Evolutionary conservation across 2,888 invertebrate species (phyloP).

Genomic region (Sussaba pulchella): DNA sequence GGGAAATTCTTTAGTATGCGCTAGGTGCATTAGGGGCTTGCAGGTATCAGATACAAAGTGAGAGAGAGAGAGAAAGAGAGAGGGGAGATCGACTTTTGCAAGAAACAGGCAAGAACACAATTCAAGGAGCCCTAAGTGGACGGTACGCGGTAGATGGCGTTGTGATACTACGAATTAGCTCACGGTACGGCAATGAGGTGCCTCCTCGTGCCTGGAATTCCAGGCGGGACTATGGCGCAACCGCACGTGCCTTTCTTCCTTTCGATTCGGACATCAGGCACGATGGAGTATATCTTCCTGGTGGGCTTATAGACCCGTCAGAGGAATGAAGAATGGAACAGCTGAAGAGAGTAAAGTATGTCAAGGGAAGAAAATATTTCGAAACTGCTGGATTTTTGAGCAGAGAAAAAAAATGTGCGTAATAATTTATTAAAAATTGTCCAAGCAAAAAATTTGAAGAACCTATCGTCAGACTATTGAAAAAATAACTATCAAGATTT

Average conservation of each 20-base stretch:
- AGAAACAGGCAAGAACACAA: not conserved
- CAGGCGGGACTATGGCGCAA: conserved; percentile 12
- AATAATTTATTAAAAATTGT: too few relatives aligned
- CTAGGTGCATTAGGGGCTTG: too few relatives aligned
- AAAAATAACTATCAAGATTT: too few relatives aligned
- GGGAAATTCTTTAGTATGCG: not conserved
- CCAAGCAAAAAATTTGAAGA: too few relatives aligned
- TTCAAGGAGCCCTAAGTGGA: too few relatives aligned
- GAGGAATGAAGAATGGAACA: conserved; percentile 18
- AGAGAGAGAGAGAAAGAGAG: not conserved
- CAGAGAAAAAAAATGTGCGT: not conserved
- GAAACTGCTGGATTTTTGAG: not conserved
- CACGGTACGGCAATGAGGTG: not conserved
- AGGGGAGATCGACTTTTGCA: not conserved
- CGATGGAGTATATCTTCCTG: not conserved
- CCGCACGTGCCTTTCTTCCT: not conserved
- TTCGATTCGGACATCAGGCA: not conserved
- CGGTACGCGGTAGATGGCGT: not conserved
- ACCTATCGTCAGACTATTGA: too few relatives aligned
- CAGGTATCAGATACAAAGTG: too few relatives aligned
- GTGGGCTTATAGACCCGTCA: conserved; percentile 5
- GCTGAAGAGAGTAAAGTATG: not conserved
- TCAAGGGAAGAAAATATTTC: too few relatives aligned
- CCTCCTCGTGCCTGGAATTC: conserved; percentile 40
- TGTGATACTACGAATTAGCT: conserved; percentile 29